Percentiles rank a stretch among this genome's conserved stretches.
These are phyloP conservation scores for Arctopsyche grandis DNA, from an alignment of 1,140 invertebrate genomes.

Conservation along the genomic window DNA sequence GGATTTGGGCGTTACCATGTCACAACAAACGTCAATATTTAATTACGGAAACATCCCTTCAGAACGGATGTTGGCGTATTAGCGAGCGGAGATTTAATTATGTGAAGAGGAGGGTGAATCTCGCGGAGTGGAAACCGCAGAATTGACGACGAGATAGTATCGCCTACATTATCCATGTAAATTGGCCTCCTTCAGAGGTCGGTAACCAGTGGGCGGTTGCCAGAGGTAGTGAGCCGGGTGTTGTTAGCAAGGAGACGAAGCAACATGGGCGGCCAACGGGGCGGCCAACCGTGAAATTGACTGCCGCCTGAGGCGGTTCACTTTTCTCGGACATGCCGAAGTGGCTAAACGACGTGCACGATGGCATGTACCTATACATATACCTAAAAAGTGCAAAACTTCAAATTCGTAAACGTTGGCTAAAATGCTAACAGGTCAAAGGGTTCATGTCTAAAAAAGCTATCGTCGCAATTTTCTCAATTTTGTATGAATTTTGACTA, in stretches of 20 bases:
- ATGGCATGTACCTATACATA: no score
- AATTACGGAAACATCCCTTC: neutral
- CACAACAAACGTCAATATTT: neutral
- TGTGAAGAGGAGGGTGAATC: neutral
- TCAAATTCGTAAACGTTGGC: no score
- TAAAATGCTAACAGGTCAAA: no score
- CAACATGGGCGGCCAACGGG: neutral
- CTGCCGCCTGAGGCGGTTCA: neutral
- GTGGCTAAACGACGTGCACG: neutral
- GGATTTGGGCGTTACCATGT: no score
- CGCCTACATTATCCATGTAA: constrained; percentile 22
- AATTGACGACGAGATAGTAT: constrained; percentile 12
- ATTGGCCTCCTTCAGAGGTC: neutral
- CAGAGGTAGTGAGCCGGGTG: no score
- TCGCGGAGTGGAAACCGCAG: constrained; percentile 6
- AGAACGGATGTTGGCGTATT: neutral
- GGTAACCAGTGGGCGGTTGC: constrained; percentile 7
- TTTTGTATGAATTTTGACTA: no score
- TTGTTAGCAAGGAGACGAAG: constrained; percentile 1
- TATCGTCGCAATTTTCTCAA: no score
- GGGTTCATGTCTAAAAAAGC: no score
- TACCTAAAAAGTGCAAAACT: neutral
- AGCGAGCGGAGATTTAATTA: neutral
- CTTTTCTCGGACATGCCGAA: neutral
- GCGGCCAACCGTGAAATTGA: constrained; percentile 29